Conservation (phyloP, 2,113 vertebrate genomes). For the Bombycilla garrulus region DNA sequence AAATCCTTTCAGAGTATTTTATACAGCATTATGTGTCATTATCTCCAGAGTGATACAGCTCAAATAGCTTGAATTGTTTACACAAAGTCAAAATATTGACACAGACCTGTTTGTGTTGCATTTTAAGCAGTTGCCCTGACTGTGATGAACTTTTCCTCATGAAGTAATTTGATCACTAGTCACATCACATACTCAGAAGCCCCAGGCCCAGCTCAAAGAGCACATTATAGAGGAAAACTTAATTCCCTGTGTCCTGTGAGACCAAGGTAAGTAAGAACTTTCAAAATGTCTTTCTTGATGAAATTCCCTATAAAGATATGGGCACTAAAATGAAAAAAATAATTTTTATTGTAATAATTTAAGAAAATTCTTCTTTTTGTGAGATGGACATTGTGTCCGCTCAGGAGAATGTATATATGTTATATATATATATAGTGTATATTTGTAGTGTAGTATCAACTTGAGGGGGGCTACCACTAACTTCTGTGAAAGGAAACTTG, state of each 20-base stretch:
- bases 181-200: neutral
- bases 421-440: neutral
- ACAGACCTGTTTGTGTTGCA: constrained; percentile 11
- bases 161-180: neutral
- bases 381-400: neutral
- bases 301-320: neutral
- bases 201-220: neutral
- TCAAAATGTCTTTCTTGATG: neutral
- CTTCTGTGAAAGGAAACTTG: neutral
- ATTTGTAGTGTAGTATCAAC: neutral
- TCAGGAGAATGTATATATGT: neutral
- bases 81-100: constrained; percentile 6
- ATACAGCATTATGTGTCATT: neutral
- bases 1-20: neutral
- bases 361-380: neutral
- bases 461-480: neutral
- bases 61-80: constrained; percentile 42
- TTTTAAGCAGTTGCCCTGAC: constrained; percentile 30
- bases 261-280: constrained; percentile 4
- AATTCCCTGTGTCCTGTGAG: neutral
- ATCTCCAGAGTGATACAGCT: neutral
- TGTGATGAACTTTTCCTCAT: neutral
- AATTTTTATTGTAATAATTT: neutral
- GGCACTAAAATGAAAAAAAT: neutral
- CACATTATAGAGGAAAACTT: neutral